Conservation (phyloP, 2,888 invertebrate genomes). For the Standfussiana lucernea region DNA sequence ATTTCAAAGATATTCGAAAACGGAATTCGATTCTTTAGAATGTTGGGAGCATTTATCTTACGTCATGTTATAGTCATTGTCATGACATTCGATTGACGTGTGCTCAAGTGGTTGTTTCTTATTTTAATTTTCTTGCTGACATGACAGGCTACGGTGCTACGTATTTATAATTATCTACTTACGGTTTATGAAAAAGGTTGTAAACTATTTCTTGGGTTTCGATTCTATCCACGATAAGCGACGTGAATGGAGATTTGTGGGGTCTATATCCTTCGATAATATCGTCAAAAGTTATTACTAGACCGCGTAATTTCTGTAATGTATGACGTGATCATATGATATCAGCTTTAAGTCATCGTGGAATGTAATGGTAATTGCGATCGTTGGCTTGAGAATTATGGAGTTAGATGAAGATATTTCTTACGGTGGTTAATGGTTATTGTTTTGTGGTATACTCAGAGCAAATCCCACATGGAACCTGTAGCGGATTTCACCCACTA, state of each 20-base stretch:
- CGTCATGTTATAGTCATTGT: slow-evolving; percentile 31
- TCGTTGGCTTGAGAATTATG: slow-evolving; percentile 24
- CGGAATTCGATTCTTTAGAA: slow-evolving; percentile 54
- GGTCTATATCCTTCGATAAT: slow-evolving; percentile 69
- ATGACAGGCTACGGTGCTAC: slow-evolving; percentile 4
- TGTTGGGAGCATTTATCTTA: slow-evolving; percentile 53
- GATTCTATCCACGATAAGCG: slow-evolving; percentile 71
- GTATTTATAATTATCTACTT: slow-evolving; percentile 18
- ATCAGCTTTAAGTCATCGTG: slow-evolving; percentile 40
- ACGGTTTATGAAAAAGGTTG: slow-evolving; percentile 33
- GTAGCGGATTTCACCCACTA: neutral
- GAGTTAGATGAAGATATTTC: slow-evolving; percentile 6
- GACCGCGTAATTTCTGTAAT: slow-evolving; percentile 53
- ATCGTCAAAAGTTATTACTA: slow-evolving; percentile 71
- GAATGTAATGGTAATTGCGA: slow-evolving; percentile 41
- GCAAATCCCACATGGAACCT: neutral
- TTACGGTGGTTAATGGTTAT: slow-evolving; percentile 3
- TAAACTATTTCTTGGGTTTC: slow-evolving; percentile 39
- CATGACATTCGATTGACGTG: slow-evolving; percentile 46
- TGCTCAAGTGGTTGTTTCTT: slow-evolving; percentile 3
- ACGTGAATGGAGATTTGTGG: slow-evolving; percentile 77
- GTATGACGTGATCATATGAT: slow-evolving; percentile 49
- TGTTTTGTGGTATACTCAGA: neutral
- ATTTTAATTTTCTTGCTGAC: slow-evolving; percentile 4
- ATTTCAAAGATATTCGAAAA: slow-evolving; percentile 65